These are phyloP conservation scores for Chelonia mydas DNA, from an alignment of 2,797 vertebrate species.

Conservation along the genomic window DNA sequence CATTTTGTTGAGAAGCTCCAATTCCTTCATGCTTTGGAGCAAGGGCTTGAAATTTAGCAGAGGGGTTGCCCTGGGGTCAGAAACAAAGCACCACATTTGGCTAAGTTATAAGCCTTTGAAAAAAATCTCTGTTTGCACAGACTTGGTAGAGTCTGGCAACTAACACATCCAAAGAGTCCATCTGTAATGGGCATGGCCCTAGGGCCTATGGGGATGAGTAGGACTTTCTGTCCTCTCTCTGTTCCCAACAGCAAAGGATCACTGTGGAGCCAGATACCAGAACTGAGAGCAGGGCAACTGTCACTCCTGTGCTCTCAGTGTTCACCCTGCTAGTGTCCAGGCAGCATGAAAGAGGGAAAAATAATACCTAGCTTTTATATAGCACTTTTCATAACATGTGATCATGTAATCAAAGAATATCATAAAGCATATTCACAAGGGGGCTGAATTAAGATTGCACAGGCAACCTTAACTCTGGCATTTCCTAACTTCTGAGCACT, in stretches of 20 bases:
- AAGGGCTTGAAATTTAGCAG: neutral
- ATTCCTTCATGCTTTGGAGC: neutral
- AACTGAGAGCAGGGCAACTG: neutral
- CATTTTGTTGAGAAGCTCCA: accelerated
- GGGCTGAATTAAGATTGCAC: accelerated
- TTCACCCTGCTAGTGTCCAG: accelerated
- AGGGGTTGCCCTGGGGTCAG: neutral
- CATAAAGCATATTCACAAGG: neutral
- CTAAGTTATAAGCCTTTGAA: neutral
- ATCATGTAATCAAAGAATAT: neutral
- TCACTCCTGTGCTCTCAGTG: accelerated
- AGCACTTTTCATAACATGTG: neutral
- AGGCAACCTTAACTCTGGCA: neutral
- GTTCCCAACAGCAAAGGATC: neutral
- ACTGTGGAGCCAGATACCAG: neutral
- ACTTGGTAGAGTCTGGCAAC: neutral
- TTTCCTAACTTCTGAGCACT: neutral
- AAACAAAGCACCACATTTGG: accelerated
- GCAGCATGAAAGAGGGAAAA: neutral
- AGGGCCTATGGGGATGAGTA: neutral
- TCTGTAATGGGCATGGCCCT: neutral
- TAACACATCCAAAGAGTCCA: neutral
- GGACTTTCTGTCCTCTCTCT: neutral
- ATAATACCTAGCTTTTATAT: neutral
- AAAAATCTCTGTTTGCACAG: neutral